phyloP scores from a whole-genome alignment of 2,888 invertebrate genomes.

The Acleris laterana region DNA sequence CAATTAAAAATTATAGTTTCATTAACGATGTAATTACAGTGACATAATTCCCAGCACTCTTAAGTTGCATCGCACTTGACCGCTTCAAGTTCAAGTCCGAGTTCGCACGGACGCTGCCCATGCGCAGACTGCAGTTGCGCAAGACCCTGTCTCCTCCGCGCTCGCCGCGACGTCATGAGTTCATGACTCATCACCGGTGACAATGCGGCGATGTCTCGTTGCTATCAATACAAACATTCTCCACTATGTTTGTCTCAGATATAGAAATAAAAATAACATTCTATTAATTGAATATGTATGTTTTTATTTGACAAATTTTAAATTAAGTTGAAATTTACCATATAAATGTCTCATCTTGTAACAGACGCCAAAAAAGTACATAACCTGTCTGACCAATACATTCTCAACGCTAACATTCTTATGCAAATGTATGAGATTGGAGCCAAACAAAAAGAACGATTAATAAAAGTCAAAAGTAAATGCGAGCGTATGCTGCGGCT shows the following conservation, averaged over 20 bases:
- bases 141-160: conserved; percentile 50
- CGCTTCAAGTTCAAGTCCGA: conserved; percentile 73
- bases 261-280: neutral
- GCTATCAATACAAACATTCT: conserved; percentile 64
- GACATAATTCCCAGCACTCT: conserved; percentile 19
- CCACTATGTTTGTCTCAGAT: conserved; percentile 52
- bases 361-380: conserved; percentile 37
- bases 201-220: conserved; percentile 69
- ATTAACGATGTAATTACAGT: conserved; percentile 1
- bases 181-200: conserved; percentile 69
- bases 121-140: conserved; percentile 53
- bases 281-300: conserved; percentile 58
- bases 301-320: neutral
- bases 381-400: conserved; percentile 46
- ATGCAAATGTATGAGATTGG: conserved; percentile 73
- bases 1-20: neutral
- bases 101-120: conserved; percentile 48
- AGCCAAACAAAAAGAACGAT: conserved; percentile 72
- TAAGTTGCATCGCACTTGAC: conserved; percentile 66
- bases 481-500: conserved; percentile 62
- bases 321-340: conserved; percentile 14
- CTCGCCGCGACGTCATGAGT: conserved; percentile 54
- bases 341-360: conserved; percentile 7
- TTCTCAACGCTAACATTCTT: conserved; percentile 63
- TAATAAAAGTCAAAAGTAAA: conserved; percentile 76